phyloP scores from a whole-genome alignment of 1,140 invertebrate genomes.

The Trachymyrmex septentrionalis region DNA sequence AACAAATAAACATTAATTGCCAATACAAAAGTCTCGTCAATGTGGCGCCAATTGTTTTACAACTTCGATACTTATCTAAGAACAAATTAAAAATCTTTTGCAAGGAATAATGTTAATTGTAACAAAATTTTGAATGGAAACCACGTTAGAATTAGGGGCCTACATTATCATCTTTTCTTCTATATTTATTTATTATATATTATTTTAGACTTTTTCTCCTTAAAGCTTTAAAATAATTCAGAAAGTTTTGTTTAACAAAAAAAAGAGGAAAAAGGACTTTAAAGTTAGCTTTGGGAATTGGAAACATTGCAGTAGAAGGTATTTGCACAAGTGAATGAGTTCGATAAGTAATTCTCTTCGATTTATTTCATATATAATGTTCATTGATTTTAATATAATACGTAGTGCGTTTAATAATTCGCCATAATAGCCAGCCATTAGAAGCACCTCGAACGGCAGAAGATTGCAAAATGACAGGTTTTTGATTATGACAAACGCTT shows the following conservation, averaged over 20 bases:
- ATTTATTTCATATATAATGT: conserved; percentile 74
- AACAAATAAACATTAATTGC: too few relatives aligned
- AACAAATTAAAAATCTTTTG: too few relatives aligned
- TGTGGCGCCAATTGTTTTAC: too few relatives aligned
- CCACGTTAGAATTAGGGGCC: too few relatives aligned
- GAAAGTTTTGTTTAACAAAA: background rate
- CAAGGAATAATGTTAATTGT: too few relatives aligned
- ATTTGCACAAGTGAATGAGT: background rate
- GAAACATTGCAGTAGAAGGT: background rate
- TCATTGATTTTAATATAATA: conserved; percentile 72
- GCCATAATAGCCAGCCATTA: conserved; percentile 50
- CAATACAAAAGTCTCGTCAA: too few relatives aligned
- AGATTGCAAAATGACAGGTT: conserved; percentile 12
- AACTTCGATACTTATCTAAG: too few relatives aligned
- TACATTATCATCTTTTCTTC: background rate
- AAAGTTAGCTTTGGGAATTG: background rate
- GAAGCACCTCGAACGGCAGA: conserved; percentile 30
- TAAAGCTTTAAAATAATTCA: background rate
- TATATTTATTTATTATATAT: background rate
- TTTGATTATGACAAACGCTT: conserved; percentile 1
- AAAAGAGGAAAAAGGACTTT: background rate
- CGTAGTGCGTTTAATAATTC: conserved; percentile 66
- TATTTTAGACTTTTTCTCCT: background rate
- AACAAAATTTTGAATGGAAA: too few relatives aligned
- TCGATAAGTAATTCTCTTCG: conserved; percentile 48